Evolutionary conservation across 2,113 vertebrate species (phyloP).

Genomic region (Notarius lentiginosus): DNA sequence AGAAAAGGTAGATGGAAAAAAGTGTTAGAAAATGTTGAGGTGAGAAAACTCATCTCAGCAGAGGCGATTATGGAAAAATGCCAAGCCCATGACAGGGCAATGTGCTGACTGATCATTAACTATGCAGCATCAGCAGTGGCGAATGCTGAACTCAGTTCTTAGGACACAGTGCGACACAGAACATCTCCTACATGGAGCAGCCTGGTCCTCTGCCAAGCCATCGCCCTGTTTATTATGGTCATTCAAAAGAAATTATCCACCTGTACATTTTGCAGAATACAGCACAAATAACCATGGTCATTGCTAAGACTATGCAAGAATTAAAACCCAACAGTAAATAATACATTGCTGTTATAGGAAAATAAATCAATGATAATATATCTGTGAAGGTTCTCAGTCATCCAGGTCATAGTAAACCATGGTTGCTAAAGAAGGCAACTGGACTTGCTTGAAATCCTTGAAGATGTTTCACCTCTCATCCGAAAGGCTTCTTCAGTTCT

Average conservation of each 20-base stretch:
- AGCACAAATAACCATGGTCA: not conserved
- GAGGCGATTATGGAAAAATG: slow-evolving; percentile 3
- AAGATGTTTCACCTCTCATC: no score
- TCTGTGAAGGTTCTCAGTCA: no score
- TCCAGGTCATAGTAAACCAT: no score
- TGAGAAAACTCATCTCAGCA: not conserved
- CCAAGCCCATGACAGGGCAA: slow-evolving; percentile 3
- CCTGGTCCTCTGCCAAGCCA: slow-evolving; percentile 8
- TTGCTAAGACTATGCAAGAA: not conserved
- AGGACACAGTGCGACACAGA: slow-evolving; percentile 16
- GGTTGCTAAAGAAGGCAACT: no score
- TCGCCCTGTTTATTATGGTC: not conserved
- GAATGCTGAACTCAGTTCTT: slow-evolving; percentile 17
- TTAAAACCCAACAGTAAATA: not conserved
- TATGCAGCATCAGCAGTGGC: slow-evolving; percentile 21
- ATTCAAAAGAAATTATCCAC: not conserved
- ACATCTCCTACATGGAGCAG: slow-evolving; percentile 5
- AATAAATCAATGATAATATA: not conserved
- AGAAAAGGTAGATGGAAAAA: not conserved
- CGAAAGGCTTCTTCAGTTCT: no score
- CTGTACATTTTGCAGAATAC: not conserved
- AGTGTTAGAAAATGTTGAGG: not conserved
- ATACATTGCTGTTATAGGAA: not conserved
- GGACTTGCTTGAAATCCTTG: no score
- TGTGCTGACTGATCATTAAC: slow-evolving; percentile 29